Percentiles rank a stretch among this genome's conserved stretches.
phyloP scores from a whole-genome alignment of 2,888 invertebrate species.

The Eutolmus rufibarbis region DNA sequence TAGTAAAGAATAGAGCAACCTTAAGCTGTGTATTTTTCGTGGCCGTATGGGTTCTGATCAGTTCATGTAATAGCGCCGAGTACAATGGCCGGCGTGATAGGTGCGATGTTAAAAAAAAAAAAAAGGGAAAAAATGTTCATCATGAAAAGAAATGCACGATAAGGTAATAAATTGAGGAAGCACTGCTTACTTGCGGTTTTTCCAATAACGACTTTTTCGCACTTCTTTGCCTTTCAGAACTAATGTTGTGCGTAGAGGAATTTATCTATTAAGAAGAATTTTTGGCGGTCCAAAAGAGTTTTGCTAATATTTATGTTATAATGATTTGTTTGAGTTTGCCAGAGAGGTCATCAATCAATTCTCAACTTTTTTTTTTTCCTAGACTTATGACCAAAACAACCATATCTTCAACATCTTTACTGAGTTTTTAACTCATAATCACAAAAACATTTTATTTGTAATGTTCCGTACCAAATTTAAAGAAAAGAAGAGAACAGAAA shows the following conservation, averaged over 20 bases:
- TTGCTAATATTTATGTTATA: background rate
- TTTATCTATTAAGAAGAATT: background rate
- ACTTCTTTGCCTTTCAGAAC: background rate
- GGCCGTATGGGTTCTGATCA: background rate
- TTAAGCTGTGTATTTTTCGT: background rate
- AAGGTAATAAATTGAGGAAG: conserved; percentile 28
- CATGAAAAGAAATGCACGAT: conserved; percentile 16
- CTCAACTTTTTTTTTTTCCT: background rate
- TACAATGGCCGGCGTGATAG: background rate
- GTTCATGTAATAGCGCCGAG: background rate
- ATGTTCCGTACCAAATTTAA: too few relatives aligned
- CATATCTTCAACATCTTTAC: too few relatives aligned
- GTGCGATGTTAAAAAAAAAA: background rate
- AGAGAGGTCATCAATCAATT: background rate
- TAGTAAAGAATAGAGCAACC: background rate
- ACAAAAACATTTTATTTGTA: too few relatives aligned
- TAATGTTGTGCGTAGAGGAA: background rate
- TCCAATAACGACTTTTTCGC: conserved; percentile 16
- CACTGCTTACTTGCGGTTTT: conserved; percentile 25
- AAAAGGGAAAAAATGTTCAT: background rate
- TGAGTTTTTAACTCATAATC: too few relatives aligned
- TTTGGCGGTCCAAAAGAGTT: background rate
- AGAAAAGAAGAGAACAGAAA: too few relatives aligned
- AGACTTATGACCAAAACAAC: too few relatives aligned
- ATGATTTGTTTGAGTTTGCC: background rate